Evolutionary conservation across 1,140 invertebrate genomes (phyloP), one percentile per base, ranked within the genome.

Genomic region (Bombus affinis): DNA sequence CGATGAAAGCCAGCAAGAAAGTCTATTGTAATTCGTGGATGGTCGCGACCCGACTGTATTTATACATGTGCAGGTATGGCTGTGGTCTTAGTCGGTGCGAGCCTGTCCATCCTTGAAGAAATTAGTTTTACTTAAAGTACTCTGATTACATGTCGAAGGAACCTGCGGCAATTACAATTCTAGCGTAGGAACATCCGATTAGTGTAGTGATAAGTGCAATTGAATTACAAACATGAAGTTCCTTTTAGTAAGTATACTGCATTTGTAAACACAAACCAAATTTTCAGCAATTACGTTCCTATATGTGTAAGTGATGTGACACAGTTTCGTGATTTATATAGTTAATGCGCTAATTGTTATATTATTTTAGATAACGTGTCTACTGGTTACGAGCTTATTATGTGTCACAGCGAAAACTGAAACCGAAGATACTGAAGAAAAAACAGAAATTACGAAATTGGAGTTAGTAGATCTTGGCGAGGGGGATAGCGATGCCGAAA

Each of bases 11-110:
- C 89, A 90, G 87, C 86, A 95, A 95, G 95, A 95, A 95, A 95
- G 95, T 95, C 94, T 93, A 95, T 95, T 95, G 93, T 95, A 95
- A 95, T 95, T 95, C 95, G 90, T 93, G 93, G 75, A 94, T 93
- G 90, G 94, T 95, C 95, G 94, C 92, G 92, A 93, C 92, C 92
- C 92, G 91, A 95, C 93, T 94, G 94, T 95, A 95, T 95, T 95
- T 95, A 95, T 95, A 95, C 89, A 95, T 95, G 94, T 94, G 93
- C 93, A 86, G 89, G 92, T 93, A 92, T 94, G 92, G 91, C 86
- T 83, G 89, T 92, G 87, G 90, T 85, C 88, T 95, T 95, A 95
- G 95, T 95, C 92, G 89, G 82, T 88, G 81, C 82, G 87, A 88
- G 91, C 90, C 89, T 90, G 90, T 93, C 89, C 89, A 93, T 92